Evolutionary conservation across 2,113 vertebrate genomes (phyloP).

Genomic region (Cairina moschata): DNA sequence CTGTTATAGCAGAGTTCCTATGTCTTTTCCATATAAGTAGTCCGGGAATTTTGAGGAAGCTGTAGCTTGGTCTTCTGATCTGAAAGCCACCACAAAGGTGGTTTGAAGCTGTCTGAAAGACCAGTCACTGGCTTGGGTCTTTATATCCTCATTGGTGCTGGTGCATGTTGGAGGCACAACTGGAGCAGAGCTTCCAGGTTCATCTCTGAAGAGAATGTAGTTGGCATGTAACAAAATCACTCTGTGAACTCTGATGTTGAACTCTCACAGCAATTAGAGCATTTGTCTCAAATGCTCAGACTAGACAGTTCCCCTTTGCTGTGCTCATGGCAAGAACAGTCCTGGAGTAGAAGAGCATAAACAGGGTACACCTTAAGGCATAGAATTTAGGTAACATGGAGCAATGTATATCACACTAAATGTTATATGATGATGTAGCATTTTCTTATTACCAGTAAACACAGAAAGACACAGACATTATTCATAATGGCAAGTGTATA

Average conservation of each 20-base stretch:
- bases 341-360: not conserved
- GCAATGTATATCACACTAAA: not conserved
- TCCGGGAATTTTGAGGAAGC: not conserved
- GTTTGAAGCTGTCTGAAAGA: not conserved
- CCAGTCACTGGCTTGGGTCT: not conserved
- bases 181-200: not conserved
- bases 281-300: not conserved
- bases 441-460: not conserved
- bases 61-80: not conserved
- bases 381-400: no score
- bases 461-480: not conserved
- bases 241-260: not conserved
- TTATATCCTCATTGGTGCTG: not conserved
- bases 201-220: not conserved
- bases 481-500: not conserved
- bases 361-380: not conserved
- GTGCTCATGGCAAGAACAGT: not conserved
- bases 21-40: not conserved
- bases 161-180: not conserved
- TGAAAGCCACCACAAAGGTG: not conserved
- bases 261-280: not conserved
- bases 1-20: not conserved
- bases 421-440: not conserved
- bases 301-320: not conserved
- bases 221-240: not conserved